Evolutionary conservation across 1,140 invertebrate genomes (phyloP), one percentile per base, ranked within the genome.

Genomic region (Eufriesea mexicana): DNA sequence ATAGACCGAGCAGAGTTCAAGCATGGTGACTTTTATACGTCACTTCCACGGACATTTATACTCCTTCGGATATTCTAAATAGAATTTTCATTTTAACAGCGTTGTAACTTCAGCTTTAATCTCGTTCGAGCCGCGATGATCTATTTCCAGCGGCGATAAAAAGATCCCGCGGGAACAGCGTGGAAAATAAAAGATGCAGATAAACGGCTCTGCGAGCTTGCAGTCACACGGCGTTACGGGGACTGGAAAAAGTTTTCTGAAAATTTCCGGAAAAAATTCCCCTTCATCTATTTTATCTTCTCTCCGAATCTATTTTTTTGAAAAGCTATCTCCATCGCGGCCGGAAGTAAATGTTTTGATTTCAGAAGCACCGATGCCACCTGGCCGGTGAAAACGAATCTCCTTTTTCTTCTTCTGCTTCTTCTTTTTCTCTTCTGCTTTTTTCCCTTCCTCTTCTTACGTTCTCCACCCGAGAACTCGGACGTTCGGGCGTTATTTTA

Each of bases 271-370:
- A n/a, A n/a, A n/a, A n/a, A n/a, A n/a, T n/a, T 25, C 23, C 4
- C n/a, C 20, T 16, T 78, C 16, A 5, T 28, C 57, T 35, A 73
- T 20, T n/a, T 9, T 9, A 16, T 7, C 9, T 7, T 10, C 10
- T 82, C 16, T 2, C n/a, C 45, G n/a, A 70, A 25, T 23, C 67
- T 76, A 57, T 79, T 76, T 72, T 75, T 45, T 18, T 51, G 16
- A 25, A 57, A 23, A 20, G 28, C 55, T 67, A 71, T 55, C 61
- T 66, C 25, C 20, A 54, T 28, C 42, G 45, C 79, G 75, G 54
- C 61, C 57, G 74, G 73, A 85, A 86, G 79, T 86, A 81, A 86
- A 85, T 86, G 80, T 85, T 86, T 82, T 83, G 79, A 59, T 85
- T 82, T 59, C 54, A 55, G 83, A 82, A 68, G 62, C 70, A 64